A percentile compares a stretch with the other conserved stretches of the same genome.
phyloP scores from a whole-genome alignment of 2,888 invertebrate species.

The Ophion obscuratus region DNA sequence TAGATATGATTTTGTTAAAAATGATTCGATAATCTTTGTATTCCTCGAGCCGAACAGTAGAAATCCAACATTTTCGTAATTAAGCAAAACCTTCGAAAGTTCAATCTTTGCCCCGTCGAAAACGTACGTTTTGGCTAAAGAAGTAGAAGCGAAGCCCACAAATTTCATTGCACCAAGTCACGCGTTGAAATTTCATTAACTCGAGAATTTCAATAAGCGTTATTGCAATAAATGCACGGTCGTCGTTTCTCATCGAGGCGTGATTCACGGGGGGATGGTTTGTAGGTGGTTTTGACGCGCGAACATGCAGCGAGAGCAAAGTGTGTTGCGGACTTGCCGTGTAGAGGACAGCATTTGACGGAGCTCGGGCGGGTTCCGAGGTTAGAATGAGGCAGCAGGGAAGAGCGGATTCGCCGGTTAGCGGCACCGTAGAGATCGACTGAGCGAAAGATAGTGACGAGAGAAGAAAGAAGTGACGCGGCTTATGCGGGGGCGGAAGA shows the following conservation, averaged over 20 bases:
- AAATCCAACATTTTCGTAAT: too few relatives aligned
- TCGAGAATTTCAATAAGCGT: background rate
- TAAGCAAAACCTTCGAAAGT: too few relatives aligned
- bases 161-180: background rate
- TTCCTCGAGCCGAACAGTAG: too few relatives aligned
- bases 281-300: slow-evolving; percentile 30
- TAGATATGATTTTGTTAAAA: too few relatives aligned
- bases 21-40: too few relatives aligned
- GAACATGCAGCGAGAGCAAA: slow-evolving; percentile 31
- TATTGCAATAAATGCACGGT: background rate
- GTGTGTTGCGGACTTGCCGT: slow-evolving; percentile 30
- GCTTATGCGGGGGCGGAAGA: slow-evolving; percentile 53
- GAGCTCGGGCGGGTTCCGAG: background rate
- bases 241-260: slow-evolving; percentile 31
- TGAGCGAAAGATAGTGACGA: slow-evolving; percentile 45
- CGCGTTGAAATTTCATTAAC: background rate
- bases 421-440: slow-evolving; percentile 48
- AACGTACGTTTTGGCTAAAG: too few relatives aligned
- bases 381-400: background rate
- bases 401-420: slow-evolving; percentile 60
- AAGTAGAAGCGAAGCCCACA: background rate
- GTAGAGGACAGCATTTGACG: slow-evolving; percentile 23
- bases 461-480: slow-evolving; percentile 41
- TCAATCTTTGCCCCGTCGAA: too few relatives aligned
- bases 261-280: background rate